Base-by-base conservation (phyloP, 92 coral and sea anemone genomes). In the Parazoanthus swiftii region DNA sequence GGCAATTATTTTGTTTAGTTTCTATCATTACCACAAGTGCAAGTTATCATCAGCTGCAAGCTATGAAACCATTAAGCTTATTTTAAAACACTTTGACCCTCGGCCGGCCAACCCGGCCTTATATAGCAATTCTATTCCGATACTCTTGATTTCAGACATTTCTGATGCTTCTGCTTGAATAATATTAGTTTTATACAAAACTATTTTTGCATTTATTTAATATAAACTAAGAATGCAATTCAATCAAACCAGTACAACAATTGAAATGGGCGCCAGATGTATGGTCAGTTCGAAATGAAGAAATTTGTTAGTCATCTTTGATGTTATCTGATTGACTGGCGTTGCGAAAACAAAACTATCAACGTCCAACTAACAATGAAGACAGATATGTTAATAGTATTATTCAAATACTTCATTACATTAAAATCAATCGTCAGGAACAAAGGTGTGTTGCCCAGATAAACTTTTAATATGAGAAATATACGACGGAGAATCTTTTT, bases 1-100 rank as follows among this genome's bases (percentile, higher is more conserved):
- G 65, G 25, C 38, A 76, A 71, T 21, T 68, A 54, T n/a, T 67
- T 18, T 68, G 73, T 43, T 14, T 33, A 43, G 77, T 71, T 71
- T 84, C 78, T 26, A 71, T 84, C 78, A 84, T 25, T 42, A 42
- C 15, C 78, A 84, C 14, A 44, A 25, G 78, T 48, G 63, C 67
- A 70, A 46, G 48, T 43, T 25, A 14, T 5, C 46, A 75, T 71
- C 87, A 70, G n/a, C 42, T 84, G 23, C 16, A 36, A 54, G 48
- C 29, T 25, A 81, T 65, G 26, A 14, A 25, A 25, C 26, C 43
- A 44, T 21, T 3, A 21, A 21, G 2, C 21, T 4, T 14, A 54
- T 54, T 13, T 54, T 54, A 54, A 43, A 71, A 84, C 67, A 16
- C 54, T 43, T 46, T 48, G 54, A 65, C 75, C 46, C 44, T 46